Evolutionary conservation across 2,797 vertebrate genomes (phyloP), one percentile per base, ranked within the genome.

Genomic region (Channallabes apus): DNA sequence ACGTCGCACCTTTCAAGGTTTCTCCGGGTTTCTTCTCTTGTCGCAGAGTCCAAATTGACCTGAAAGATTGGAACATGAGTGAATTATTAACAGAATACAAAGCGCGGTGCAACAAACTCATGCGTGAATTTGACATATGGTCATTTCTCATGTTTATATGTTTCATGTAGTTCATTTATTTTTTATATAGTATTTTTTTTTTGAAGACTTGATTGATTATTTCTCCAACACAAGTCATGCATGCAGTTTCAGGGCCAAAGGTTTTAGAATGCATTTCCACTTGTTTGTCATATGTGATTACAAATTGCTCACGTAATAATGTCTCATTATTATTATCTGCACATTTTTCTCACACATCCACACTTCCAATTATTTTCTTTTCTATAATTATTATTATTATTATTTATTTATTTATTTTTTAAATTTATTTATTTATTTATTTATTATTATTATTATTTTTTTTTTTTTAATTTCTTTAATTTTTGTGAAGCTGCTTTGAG

Each of bases 41-140:
- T 97, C 8, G 87, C 92, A 0, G 96, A 96, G 51, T 99, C 97
- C 69, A 99, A 90, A 91, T 99, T 99, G 15, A 99, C 97, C 98
- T 99, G n/a, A 7, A 59, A 24, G 56, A 7, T 20, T 24, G 27
- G 8, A 38, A 32, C 59, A 61, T 6, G 83, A 0, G 67, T 22
- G 17, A 12, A 20, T 27, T 51, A 51, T 41, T 71, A 3, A 41
- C 9, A 18, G 7, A 71, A 71, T 46, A 46, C 46, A 46, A 46
- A 46, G 46, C 46, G 46, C 46, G 46, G 46, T 11, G 46, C 46
- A 11, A 46, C 9, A 24, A 4, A 29, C 1, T 18, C 6, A 61
- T 35, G 35, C 29, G 0, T 9, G 17, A 14, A 32, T 32, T 8
- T 29, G 3, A 75, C n/a, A 4, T 17, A 9, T 32, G 27, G 3